Conservation (phyloP, 2,113 vertebrate species). For the Corydoras maculifer region DNA sequence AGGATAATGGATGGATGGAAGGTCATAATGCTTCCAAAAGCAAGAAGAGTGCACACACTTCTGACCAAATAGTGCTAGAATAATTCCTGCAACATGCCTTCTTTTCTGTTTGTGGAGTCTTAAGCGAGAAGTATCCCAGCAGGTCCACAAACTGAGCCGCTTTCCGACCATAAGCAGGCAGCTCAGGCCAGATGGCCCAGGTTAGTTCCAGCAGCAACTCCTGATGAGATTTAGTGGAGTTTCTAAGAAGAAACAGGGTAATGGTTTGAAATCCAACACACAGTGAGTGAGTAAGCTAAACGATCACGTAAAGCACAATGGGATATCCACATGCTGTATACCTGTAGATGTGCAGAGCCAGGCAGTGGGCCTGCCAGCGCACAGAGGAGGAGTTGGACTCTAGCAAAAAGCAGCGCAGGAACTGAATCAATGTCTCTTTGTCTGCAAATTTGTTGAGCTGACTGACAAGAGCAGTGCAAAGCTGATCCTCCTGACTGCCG, state of each 20-base stretch:
- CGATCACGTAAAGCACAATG: background rate
- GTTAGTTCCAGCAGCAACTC: conserved; percentile 90
- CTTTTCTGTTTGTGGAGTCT: conserved; percentile 96
- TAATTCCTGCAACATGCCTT: conserved; percentile 67
- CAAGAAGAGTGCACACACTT: background rate
- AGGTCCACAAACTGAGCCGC: conserved; percentile 97
- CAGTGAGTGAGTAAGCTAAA: background rate
- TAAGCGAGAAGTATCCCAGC: conserved; percentile 94
- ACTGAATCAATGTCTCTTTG: conserved; percentile 95
- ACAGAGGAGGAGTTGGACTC: conserved; percentile 95
- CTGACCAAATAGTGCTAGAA: no score
- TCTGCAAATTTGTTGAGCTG: conserved; percentile 97
- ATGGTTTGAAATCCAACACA: background rate
- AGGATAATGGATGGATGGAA: background rate
- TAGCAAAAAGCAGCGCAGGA: conserved; percentile 91
- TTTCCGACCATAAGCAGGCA: conserved; percentile 94
- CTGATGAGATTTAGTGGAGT: conserved; percentile 92
- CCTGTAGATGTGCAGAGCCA: conserved; percentile 96
- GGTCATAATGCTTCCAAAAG: background rate
- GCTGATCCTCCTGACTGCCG: conserved; percentile 91
- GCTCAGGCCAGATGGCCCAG: conserved; percentile 98
- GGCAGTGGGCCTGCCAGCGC: conserved; percentile 96
- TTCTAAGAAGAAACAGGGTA: conserved; percentile 59
- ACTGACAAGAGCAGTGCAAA: conserved; percentile 91
- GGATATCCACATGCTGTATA: conserved; percentile 41